A percentile compares a stretch with the other conserved stretches of the same genome.
Evolutionary conservation across 2,888 invertebrate genomes (phyloP).

Genomic region (Smittia aterrima): DNA sequence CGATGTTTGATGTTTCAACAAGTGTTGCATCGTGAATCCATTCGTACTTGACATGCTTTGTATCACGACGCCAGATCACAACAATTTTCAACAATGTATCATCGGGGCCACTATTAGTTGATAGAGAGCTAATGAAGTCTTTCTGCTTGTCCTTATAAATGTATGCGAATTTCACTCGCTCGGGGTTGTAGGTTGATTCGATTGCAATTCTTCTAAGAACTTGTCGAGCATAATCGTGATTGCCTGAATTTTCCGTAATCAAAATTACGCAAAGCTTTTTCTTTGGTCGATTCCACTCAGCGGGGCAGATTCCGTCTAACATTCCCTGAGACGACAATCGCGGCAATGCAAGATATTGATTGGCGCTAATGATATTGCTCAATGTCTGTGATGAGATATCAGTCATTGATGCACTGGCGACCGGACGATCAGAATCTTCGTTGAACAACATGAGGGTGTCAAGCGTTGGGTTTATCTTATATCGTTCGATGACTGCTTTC

Average conservation of each 20-base stretch:
- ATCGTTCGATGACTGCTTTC: constrained; percentile 63
- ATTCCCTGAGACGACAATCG: constrained; percentile 87
- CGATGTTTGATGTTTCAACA: constrained; percentile 47
- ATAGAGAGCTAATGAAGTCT: constrained; percentile 67
- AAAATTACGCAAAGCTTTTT: constrained; percentile 77
- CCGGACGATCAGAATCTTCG: constrained; percentile 76
- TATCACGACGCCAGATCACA: constrained; percentile 85
- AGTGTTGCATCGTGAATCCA: constrained; percentile 63
- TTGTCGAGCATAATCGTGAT: constrained; percentile 57
- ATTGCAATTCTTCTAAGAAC: constrained; percentile 71
- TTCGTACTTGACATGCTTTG: constrained; percentile 83
- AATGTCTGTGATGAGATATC: constrained; percentile 86
- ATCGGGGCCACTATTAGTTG: constrained; percentile 59
- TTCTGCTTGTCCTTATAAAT: constrained; percentile 70
- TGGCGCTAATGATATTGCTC: constrained; percentile 82
- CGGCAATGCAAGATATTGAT: constrained; percentile 85
- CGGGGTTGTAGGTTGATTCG: constrained; percentile 62
- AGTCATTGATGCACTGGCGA: constrained; percentile 83
- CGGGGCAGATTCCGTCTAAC: constrained; percentile 71
- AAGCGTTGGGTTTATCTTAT: constrained; percentile 69
- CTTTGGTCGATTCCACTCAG: constrained; percentile 75
- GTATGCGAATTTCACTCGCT: constrained; percentile 82
- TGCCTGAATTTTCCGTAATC: constrained; percentile 64
- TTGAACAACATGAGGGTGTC: constrained; percentile 87
- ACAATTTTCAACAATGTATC: constrained; percentile 76